A percentile compares a stretch with the other conserved stretches of the same genome.
Conservation (phyloP, 2,113 vertebrate species). For the Corvus moneduloides region DNA sequence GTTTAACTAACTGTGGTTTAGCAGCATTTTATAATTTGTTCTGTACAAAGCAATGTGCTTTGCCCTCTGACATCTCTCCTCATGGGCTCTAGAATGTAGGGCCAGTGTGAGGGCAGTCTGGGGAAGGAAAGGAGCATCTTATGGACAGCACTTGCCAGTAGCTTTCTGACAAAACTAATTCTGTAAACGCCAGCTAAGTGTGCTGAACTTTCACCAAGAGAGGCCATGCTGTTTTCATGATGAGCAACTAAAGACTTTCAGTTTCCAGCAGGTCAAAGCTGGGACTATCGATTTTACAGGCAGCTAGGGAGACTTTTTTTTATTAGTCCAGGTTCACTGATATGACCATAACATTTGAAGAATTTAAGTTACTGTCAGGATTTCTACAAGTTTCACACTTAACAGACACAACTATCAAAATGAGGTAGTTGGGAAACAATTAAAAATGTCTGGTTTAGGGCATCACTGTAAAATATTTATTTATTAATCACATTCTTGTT, state of each 20-base stretch:
- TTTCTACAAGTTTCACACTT: background rate
- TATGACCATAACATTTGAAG: background rate
- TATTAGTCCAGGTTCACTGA: background rate
- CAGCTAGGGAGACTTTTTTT: background rate
- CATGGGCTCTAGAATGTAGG: background rate
- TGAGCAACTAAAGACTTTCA: background rate
- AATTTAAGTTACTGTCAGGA: background rate
- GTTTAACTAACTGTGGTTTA: background rate
- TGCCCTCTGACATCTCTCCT: background rate
- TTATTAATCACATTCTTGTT: background rate
- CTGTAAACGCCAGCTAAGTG: background rate
- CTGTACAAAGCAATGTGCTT: background rate
- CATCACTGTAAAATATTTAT: background rate
- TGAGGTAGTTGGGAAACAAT: background rate
- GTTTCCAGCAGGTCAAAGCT: background rate
- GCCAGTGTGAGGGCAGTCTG: background rate
- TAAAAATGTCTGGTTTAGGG: background rate
- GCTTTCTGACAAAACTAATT: background rate
- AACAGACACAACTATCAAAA: background rate
- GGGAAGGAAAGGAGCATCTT: background rate
- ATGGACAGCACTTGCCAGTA: rapidly evolving
- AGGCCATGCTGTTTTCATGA: background rate
- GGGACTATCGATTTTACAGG: background rate
- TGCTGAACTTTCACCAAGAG: background rate
- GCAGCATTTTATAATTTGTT: background rate